phyloP scores from a whole-genome alignment of 1,140 invertebrate species.

The Dreissena polymorpha region DNA sequence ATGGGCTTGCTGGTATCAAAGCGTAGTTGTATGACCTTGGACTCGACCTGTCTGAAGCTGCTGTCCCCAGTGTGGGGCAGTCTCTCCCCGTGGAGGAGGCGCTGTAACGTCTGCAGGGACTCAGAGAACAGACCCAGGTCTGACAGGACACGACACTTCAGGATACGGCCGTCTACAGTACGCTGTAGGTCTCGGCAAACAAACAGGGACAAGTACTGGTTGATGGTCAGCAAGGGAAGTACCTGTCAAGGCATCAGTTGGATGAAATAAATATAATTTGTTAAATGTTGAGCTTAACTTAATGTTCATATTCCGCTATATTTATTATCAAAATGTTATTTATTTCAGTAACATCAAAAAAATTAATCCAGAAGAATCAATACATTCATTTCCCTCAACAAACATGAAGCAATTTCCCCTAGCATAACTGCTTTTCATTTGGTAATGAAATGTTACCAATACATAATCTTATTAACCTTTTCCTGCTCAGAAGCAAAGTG shows the following conservation, averaged over 20 bases:
- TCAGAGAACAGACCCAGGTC: conserved; percentile 75
- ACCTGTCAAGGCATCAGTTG: conserved; percentile 62
- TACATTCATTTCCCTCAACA: too few species aligned
- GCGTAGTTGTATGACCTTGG: conserved; percentile 61
- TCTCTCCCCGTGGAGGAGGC: conserved; percentile 77
- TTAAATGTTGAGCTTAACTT: too few species aligned
- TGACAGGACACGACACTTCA: conserved; percentile 75
- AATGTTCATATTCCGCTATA: too few species aligned
- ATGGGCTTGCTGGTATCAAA: conserved; percentile 74
- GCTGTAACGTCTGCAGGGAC: conserved; percentile 72
- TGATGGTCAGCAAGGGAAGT: conserved; percentile 76
- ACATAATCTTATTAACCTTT: too few species aligned
- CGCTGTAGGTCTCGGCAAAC: conserved; percentile 77
- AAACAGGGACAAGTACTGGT: conserved; percentile 77
- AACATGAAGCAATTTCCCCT: too few species aligned
- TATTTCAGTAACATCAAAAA: too few species aligned
- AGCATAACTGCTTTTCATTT: too few species aligned
- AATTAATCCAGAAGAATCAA: too few species aligned
- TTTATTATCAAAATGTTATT: too few species aligned
- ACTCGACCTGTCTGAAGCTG: conserved; percentile 75
- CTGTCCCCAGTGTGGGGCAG: conserved; percentile 77
- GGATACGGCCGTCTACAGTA: conserved; percentile 76
- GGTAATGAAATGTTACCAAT: too few species aligned
- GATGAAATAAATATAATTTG: background rate
- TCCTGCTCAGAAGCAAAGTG: too few species aligned